A percentile compares a stretch with the other conserved stretches of the same genome.
Evolutionary conservation across 2,113 vertebrate genomes (phyloP).

Genomic region (Picathartes gymnocephalus): DNA sequence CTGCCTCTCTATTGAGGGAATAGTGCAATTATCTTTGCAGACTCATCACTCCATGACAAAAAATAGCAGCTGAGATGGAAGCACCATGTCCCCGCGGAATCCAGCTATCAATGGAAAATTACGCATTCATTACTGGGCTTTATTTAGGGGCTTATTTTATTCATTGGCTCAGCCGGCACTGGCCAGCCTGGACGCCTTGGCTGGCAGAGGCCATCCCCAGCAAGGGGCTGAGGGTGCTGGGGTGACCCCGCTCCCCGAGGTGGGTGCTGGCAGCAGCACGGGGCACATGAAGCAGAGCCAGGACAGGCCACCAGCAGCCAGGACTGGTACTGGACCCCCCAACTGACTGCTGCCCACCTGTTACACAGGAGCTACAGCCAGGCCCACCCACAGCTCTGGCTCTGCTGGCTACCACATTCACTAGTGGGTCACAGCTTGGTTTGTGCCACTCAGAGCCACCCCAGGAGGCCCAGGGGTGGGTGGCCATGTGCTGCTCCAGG

Average conservation of each 20-base stretch:
- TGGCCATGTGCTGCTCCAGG: neutral
- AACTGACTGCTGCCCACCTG: neutral
- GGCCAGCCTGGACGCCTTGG: neutral
- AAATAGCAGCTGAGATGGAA: slow-evolving; percentile 26
- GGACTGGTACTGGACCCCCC: no score
- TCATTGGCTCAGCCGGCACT: neutral
- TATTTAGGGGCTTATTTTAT: neutral
- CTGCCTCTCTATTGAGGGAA: neutral
- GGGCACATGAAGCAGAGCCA: fast-evolving
- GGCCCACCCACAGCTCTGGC: fast-evolving
- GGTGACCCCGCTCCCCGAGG: fast-evolving
- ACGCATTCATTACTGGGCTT: neutral
- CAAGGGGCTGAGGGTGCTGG: neutral
- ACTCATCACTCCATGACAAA: neutral
- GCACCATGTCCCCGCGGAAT: neutral
- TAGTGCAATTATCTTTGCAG: neutral
- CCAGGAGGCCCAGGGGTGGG: neutral
- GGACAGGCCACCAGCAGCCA: neutral
- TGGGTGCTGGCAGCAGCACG: neutral
- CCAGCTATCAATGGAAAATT: slow-evolving; percentile 19
- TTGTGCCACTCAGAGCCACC: neutral
- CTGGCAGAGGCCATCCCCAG: neutral
- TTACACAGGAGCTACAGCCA: neutral
- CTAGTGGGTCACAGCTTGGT: neutral
- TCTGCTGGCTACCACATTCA: neutral